Conservation (phyloP, 2,113 vertebrate genomes). For the Uria lomvia region DNA sequence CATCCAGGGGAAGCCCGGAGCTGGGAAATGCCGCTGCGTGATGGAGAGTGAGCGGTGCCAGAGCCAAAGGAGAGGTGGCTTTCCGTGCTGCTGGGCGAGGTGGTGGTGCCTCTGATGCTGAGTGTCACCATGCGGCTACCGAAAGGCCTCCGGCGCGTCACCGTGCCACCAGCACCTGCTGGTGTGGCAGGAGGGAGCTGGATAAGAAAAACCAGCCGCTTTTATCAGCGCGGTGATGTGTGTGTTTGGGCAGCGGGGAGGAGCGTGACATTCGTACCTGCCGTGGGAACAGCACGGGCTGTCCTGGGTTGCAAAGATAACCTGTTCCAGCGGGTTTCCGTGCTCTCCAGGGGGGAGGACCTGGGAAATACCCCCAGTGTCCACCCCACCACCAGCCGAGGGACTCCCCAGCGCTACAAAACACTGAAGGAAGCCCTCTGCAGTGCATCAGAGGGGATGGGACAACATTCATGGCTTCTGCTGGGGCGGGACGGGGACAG, state of each 20-base stretch:
- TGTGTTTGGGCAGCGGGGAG: background rate
- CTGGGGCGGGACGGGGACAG: background rate
- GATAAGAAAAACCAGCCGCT: background rate
- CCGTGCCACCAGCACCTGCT: background rate
- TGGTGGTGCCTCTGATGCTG: background rate
- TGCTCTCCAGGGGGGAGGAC: background rate
- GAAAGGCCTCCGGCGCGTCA: background rate
- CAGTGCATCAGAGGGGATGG: no score
- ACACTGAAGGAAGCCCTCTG: background rate
- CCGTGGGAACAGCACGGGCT: background rate
- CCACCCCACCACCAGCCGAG: background rate
- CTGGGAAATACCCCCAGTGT: background rate
- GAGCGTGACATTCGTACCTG: background rate
- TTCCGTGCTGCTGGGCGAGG: background rate
- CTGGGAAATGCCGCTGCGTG: rapidly evolving
- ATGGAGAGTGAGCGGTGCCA: background rate
- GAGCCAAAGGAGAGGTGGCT: background rate
- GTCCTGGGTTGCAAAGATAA: background rate
- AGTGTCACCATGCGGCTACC: rapidly evolving
- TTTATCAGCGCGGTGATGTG: rapidly evolving
- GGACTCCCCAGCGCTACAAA: background rate
- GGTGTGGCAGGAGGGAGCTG: background rate
- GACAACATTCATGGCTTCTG: background rate
- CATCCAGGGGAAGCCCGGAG: background rate
- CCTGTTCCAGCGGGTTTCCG: rapidly evolving